These are phyloP conservation scores for Pseudomugil gertrudae DNA, from an alignment of 2,797 vertebrate species.

Conservation along the genomic window DNA sequence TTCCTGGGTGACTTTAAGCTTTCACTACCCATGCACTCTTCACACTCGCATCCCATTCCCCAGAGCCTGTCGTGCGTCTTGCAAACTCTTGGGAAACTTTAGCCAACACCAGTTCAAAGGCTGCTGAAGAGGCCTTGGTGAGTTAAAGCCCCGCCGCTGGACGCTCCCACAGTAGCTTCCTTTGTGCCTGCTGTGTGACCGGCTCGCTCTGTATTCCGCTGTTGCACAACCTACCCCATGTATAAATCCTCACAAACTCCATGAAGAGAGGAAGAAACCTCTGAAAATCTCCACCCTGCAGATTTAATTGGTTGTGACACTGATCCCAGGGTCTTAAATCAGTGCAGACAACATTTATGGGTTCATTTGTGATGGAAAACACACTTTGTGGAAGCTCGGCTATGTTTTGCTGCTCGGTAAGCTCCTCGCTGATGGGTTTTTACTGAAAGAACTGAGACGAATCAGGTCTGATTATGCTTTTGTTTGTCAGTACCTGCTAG, in stretches of 20 bases:
- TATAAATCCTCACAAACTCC: slow-evolving; percentile 36
- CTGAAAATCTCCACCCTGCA: slow-evolving; percentile 16
- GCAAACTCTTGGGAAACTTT: slow-evolving; percentile 70
- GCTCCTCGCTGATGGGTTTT: background rate
- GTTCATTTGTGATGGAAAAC: slow-evolving; percentile 9
- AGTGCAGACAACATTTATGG: background rate
- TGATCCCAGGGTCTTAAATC: slow-evolving; percentile 19
- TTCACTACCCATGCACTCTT: slow-evolving; percentile 14
- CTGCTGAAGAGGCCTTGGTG: slow-evolving; percentile 58
- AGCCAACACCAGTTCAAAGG: slow-evolving; percentile 70
- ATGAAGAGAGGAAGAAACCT: slow-evolving; percentile 48
- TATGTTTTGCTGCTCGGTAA: background rate
- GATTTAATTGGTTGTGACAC: slow-evolving; percentile 14
- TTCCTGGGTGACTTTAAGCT: slow-evolving; percentile 13
- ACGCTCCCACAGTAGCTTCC: slow-evolving; percentile 75
- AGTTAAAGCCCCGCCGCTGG: slow-evolving; percentile 64
- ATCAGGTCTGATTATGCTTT: background rate
- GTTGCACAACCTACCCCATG: slow-evolving; percentile 43
- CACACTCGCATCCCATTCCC: slow-evolving; percentile 50
- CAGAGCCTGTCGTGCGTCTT: slow-evolving; percentile 48
- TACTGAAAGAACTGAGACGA: slow-evolving; percentile 8
- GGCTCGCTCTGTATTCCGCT: slow-evolving; percentile 73
- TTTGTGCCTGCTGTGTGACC: slow-evolving; percentile 68
- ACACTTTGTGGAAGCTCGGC: background rate
- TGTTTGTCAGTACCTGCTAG: slow-evolving; percentile 35